These are phyloP conservation scores for Coregonus suidteri DNA, from an alignment of 2,797 vertebrate genomes.

Conservation along the genomic window DNA sequence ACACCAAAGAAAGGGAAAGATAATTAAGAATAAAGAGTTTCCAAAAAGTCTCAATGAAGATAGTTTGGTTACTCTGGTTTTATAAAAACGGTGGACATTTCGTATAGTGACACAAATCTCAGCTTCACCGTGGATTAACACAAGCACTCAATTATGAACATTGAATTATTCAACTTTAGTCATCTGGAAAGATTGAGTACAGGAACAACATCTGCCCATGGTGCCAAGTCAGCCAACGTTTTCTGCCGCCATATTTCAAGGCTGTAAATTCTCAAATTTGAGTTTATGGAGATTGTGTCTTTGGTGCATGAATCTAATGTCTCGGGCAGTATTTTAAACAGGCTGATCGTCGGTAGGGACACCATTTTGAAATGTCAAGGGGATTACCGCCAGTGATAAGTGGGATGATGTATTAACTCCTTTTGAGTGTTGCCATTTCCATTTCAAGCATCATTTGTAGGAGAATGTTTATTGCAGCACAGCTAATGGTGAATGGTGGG, in stretches of 20 bases:
- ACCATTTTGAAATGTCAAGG: slow-evolving; percentile 62
- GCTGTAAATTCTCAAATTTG: slow-evolving; percentile 17
- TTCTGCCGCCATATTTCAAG: slow-evolving; percentile 13
- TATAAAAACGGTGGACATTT: not conserved
- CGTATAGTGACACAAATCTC: slow-evolving; percentile 4
- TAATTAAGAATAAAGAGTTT: not conserved
- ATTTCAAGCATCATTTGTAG: no score
- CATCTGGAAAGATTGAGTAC: slow-evolving; percentile 2
- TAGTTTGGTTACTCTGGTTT: not conserved
- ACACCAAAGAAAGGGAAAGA: not conserved
- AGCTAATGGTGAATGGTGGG: no score
- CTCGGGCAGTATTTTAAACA: slow-evolving; percentile 40
- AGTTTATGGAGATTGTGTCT: slow-evolving; percentile 33
- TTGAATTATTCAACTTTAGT: not conserved
- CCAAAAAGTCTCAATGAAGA: not conserved
- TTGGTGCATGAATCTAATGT: slow-evolving; percentile 49
- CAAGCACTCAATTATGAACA: not conserved
- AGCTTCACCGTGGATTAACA: slow-evolving; percentile 24
- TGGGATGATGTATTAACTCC: slow-evolving; percentile 54
- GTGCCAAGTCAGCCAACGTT: not conserved
- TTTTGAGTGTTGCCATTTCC: slow-evolving; percentile 39
- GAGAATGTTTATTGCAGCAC: no score
- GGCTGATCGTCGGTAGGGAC: slow-evolving; percentile 15
- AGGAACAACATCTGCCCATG: not conserved
- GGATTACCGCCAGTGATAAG: slow-evolving; percentile 60